Conservation (phyloP, 2,888 invertebrate species). For the Pheosia tremula region DNA sequence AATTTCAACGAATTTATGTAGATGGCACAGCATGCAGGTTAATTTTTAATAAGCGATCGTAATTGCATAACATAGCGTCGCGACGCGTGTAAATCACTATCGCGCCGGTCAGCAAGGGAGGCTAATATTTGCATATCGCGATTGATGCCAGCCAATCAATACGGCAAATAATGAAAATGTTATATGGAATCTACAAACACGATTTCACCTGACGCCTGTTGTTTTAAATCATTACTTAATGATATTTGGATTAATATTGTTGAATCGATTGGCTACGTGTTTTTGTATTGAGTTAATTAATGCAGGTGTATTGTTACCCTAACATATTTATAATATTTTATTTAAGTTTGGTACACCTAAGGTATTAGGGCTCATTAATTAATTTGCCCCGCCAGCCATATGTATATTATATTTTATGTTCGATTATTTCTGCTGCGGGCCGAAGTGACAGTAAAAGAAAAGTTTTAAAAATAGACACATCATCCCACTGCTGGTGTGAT, state of each 20-base stretch:
- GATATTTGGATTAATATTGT: conserved; percentile 8
- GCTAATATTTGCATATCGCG: conserved; percentile 83
- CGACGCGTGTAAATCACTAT: conserved; percentile 72
- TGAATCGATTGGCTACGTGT: not conserved
- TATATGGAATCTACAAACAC: conserved; percentile 73
- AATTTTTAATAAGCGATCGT: conserved; percentile 80
- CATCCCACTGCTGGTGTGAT: too few species aligned
- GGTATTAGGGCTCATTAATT: too few species aligned
- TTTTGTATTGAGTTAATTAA: not conserved
- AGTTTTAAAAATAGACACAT: too few species aligned
- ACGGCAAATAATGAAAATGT: conserved; percentile 81
- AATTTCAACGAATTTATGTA: not conserved
- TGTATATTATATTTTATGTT: too few species aligned
- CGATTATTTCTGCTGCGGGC: too few species aligned
- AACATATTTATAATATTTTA: not conserved
- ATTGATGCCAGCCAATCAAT: conserved; percentile 83
- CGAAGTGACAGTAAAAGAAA: too few species aligned
- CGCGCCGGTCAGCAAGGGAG: conserved; percentile 64
- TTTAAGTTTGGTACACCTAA: too few species aligned
- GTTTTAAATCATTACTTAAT: conserved; percentile 48
- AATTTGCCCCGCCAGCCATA: too few species aligned
- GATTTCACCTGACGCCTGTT: conserved; percentile 54
- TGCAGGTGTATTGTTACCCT: not conserved
- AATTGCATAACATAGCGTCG: conserved; percentile 75
- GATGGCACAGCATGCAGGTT: conserved; percentile 42